A percentile compares a stretch with the other conserved stretches of the same genome.
Evolutionary conservation across 1,140 invertebrate genomes (phyloP).

Genomic region (Sarcophaga bullata): DNA sequence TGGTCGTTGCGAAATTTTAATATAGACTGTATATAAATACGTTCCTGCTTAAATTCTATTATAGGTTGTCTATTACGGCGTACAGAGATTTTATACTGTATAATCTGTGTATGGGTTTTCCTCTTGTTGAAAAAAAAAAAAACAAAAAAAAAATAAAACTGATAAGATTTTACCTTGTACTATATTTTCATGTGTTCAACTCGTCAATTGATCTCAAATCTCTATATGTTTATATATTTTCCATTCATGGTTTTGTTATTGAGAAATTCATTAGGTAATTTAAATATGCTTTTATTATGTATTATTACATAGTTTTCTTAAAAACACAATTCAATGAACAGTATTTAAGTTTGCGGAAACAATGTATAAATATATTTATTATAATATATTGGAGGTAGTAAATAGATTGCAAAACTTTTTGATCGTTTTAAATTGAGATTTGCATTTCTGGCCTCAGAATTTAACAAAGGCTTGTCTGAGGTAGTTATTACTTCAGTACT

Average conservation of each 20-base stretch:
- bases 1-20: not conserved
- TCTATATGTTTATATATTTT: not conserved
- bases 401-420: too few species aligned
- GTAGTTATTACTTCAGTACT: too few species aligned
- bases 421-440: too few species aligned
- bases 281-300: too few species aligned
- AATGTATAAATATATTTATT: too few species aligned
- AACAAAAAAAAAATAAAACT: not conserved
- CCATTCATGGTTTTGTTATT: constrained; percentile 11
- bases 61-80: not conserved
- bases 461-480: too few species aligned
- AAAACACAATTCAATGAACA: too few species aligned
- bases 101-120: not conserved
- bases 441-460: too few species aligned
- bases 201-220: not conserved
- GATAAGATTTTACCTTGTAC: constrained; percentile 18
- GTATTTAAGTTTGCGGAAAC: too few species aligned
- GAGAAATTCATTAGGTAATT: not conserved
- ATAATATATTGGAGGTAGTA: too few species aligned
- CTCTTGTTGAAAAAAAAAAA: not conserved
- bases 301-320: too few species aligned
- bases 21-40: not conserved
- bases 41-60: not conserved
- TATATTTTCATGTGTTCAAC: not conserved
- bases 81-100: not conserved